Conservation (phyloP, 2,113 vertebrate species). For the Tautogolabrus adspersus region DNA sequence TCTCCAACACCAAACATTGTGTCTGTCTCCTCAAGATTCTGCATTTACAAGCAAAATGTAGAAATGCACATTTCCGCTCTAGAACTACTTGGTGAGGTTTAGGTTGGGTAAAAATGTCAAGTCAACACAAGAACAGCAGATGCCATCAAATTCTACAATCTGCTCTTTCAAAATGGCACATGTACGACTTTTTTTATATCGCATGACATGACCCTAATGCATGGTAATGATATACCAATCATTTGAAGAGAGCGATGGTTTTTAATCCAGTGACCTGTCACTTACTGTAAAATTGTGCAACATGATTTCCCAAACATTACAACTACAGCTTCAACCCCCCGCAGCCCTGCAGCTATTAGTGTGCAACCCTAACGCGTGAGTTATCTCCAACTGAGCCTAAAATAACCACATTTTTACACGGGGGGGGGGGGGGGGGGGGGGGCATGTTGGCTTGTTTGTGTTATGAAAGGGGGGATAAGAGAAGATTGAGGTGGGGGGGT, state of each 20-base stretch:
- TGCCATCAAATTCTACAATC: too few species aligned
- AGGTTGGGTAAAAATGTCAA: too few species aligned
- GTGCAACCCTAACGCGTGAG: constrained; percentile 46
- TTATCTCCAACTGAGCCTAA: constrained; percentile 50
- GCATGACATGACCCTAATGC: too few species aligned
- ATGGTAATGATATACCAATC: too few species aligned
- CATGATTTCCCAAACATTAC: neutral
- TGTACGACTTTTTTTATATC: too few species aligned
- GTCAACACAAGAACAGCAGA: too few species aligned
- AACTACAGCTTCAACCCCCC: constrained; percentile 1
- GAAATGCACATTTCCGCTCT: too few species aligned
- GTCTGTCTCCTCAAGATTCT: too few species aligned
- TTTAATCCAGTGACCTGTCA: neutral
- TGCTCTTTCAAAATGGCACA: too few species aligned
- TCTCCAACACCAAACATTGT: too few species aligned
- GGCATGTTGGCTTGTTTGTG: constrained; percentile 54
- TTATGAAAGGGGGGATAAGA: constrained; percentile 47
- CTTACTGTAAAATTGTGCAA: neutral
- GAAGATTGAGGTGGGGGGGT: constrained; percentile 35
- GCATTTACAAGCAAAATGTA: too few species aligned
- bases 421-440: neutral
- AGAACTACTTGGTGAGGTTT: too few species aligned
- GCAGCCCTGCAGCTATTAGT: constrained; percentile 32
- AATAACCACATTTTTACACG: constrained; percentile 58
- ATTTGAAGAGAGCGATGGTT: neutral